Evolutionary conservation across 2,888 invertebrate genomes (phyloP).

Genomic region (Acrobasis consociella): DNA sequence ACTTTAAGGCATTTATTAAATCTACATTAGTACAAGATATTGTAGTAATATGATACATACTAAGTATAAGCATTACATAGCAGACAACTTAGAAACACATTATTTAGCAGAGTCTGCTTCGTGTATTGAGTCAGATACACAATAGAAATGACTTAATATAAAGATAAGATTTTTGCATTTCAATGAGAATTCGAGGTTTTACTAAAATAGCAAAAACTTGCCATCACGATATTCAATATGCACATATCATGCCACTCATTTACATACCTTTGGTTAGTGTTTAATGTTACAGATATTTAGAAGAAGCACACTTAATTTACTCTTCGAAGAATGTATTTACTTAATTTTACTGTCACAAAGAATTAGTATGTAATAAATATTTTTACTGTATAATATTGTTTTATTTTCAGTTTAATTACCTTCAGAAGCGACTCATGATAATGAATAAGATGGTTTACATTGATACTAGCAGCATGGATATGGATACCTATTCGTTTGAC

Average conservation of each 20-base stretch:
- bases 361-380: slow-evolving; percentile 14
- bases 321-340: slow-evolving; percentile 11
- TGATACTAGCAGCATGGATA: no score
- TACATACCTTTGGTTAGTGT: neutral
- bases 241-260: neutral
- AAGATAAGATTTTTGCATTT: neutral
- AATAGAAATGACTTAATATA: neutral
- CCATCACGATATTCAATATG: slow-evolving; percentile 11
- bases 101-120: no score
- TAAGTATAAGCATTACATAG: no score
- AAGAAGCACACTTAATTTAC: slow-evolving; percentile 11
- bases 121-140: neutral
- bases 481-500: no score
- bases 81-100: no score
- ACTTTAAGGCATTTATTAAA: no score
- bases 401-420: neutral
- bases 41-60: no score
- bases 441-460: neutral
- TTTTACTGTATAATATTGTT: slow-evolving; percentile 10
- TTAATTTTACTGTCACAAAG: slow-evolving; percentile 15
- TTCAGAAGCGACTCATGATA: neutral
- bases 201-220: slow-evolving; percentile 18
- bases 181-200: neutral
- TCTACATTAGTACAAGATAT: no score
- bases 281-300: neutral